phyloP scores from a whole-genome alignment of 2,888 invertebrate species.

The Athalia rosae region DNA sequence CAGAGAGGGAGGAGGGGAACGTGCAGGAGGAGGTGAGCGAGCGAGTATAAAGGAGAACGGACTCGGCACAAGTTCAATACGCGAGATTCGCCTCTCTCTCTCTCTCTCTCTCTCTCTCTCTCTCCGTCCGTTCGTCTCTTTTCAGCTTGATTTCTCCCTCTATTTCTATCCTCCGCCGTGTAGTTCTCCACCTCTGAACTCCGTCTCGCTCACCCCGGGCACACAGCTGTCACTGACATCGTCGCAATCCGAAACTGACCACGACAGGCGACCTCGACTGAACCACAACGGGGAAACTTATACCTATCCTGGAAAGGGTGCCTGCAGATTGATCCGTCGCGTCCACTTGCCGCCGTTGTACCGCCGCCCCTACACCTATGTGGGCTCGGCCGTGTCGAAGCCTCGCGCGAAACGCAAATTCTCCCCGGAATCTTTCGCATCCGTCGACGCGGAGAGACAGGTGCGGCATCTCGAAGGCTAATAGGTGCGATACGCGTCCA shows the following conservation, averaged over 20 bases:
- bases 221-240: slow-evolving; percentile 71
- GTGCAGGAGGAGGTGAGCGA: slow-evolving; percentile 48
- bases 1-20: slow-evolving; percentile 51
- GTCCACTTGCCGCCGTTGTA: slow-evolving; percentile 70
- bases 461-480: no score
- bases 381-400: background rate
- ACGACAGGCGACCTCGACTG: slow-evolving; percentile 68
- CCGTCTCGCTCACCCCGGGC: slow-evolving; percentile 27
- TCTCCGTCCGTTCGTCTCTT: background rate
- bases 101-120: slow-evolving; percentile 21
- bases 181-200: background rate
- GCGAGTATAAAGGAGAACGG: slow-evolving; percentile 70
- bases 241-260: slow-evolving; percentile 73
- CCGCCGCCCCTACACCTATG: slow-evolving; percentile 35
- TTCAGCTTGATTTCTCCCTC: slow-evolving; percentile 1
- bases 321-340: slow-evolving; percentile 71
- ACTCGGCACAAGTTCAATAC: slow-evolving; percentile 51
- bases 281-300: slow-evolving; percentile 72
- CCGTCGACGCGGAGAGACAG: background rate
- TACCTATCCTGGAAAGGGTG: slow-evolving; percentile 62
- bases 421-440: background rate
- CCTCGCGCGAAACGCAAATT: background rate
- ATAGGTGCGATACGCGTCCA: no score
- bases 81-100: slow-evolving; percentile 27
- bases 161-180: slow-evolving; percentile 9